Evolutionary conservation across 2,113 vertebrate genomes (phyloP), one percentile per base, ranked within the genome.

Genomic region (Rhea pennata): DNA sequence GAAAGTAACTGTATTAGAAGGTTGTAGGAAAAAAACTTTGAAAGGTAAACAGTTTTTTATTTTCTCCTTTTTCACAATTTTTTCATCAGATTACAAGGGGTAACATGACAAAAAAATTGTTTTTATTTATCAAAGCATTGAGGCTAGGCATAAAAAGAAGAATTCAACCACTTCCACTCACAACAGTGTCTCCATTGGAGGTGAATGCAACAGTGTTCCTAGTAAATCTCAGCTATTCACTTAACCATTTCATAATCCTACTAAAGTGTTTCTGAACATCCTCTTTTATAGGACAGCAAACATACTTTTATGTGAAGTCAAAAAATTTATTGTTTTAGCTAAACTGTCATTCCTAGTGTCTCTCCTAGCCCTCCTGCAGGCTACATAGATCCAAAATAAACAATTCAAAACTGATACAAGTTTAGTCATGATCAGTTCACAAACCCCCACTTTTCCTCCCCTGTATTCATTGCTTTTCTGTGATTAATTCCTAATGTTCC

Each of bases 291-390:
- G 10, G n/a, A 9, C 9, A 51, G 67, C 62, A 94, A 88, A n/a
- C 0, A 0, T 19, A 66, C 76, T 91, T 77, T 64, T 51, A 54
- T 40, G 53, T n/a, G 9, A 90, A 83, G 24, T 39, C 0, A 15
- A 74, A 67, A 59, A 71, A 69, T 33, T 8, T 24, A 50, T 14
- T 22, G 19, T 13, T 84, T 88, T 85, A 77, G 31, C 3, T 59
- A 86, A 71, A 21, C 23, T 84, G 29, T 15, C n/a, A 53, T 7
- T 84, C 21, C 2, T 5, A n/a, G n/a, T n/a, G n/a, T 53, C 87
- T 84, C 4, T 36, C 16, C 9, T 77, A 77, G 27, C 39, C 12
- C 42, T 86, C 15, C 51, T 65, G 15, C 26, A 79, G 58, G 24
- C 10, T 69, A 56, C 9, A 15, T 0, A 93, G 39, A 71, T 12